Evolutionary conservation across 2,888 invertebrate species (phyloP).

Genomic region (Polyommatus icarus): DNA sequence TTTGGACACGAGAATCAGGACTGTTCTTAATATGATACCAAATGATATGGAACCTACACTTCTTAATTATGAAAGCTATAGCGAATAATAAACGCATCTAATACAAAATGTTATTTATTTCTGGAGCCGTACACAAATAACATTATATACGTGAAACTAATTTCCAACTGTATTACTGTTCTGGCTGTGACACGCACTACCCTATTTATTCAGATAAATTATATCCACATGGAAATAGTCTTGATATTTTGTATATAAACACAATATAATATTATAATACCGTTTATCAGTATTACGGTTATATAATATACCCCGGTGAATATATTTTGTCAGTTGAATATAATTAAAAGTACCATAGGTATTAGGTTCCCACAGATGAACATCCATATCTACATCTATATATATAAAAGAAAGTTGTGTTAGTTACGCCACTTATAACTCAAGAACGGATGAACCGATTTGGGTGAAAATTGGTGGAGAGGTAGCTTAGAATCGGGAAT

Average conservation of each 20-base stretch:
- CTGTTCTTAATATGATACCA: background rate
- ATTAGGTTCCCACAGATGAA: too few relatives aligned
- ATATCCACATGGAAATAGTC: background rate
- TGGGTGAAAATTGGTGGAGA: too few relatives aligned
- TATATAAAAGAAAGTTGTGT: too few relatives aligned
- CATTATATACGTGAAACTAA: background rate
- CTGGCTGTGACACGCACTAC: background rate
- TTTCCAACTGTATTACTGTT: slow-evolving; percentile 5
- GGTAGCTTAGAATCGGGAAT: too few relatives aligned
- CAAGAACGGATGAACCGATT: too few relatives aligned
- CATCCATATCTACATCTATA: too few relatives aligned
- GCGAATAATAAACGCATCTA: slow-evolving; percentile 22
- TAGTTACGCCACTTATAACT: too few relatives aligned
- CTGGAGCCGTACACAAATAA: background rate
- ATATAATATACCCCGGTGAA: too few relatives aligned
- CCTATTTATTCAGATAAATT: background rate
- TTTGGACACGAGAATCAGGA: background rate
- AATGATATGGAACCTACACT: slow-evolving; percentile 13
- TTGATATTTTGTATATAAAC: background rate
- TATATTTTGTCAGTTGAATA: too few relatives aligned
- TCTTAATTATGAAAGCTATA: slow-evolving; percentile 24
- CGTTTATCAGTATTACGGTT: too few relatives aligned
- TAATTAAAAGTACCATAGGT: too few relatives aligned
- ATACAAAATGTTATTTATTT: slow-evolving; percentile 25
- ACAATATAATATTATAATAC: too few relatives aligned